Base-by-base conservation (phyloP, 2,797 vertebrate genomes). In the Eospalax fontanierii region DNA sequence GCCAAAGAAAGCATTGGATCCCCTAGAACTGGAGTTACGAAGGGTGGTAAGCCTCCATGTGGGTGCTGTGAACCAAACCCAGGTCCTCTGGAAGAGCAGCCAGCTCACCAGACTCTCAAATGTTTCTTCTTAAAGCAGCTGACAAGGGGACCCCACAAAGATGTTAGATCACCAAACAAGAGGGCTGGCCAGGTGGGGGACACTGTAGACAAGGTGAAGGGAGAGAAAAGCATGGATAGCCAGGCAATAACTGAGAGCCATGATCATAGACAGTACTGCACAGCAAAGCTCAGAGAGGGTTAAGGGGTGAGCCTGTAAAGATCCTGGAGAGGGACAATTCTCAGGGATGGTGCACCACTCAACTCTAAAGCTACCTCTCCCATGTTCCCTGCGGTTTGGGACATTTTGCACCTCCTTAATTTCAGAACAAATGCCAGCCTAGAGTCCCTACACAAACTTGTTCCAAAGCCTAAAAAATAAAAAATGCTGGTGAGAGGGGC, bases 111-210 rank as follows among this genome's bases (percentile, higher is more conserved):
- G 14, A 12, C 50, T 12, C 50, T 12, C 50, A 54, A 54, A 54
- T 54, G 50, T 12, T 54, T 9, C 50, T 54, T 54, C 50, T 54
- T 54, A 43, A 9, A 1, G 11, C 35, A 6, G 57, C 35, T 0
- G 14, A 24, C 35, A 73, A 30, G 21, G 19, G 50, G 0, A 18
- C 6, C 35, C 30, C 35, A 73, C 54, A 26, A 28, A 40, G 22
- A 6, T 3, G 3, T 2, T 22, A 35, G 63, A 33, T 4, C 38
- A 35, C 63, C 0, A 0, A 59, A 19, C 22, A 24, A 38, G 2
- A 8, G 8, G 2, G 28, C 18, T 0, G 0, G 30, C 61, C 4
- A 28, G n/a, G 7, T 0, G 6, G 28, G 0, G 10, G 26, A 21
- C 33, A 0, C 18, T 2, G 19, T 3, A 4, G 24, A 10, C 11